A percentile compares a stretch with the other conserved stretches of the same genome.
phyloP scores from a whole-genome alignment of 2,888 invertebrate species.

The Andrena trimmerana region DNA sequence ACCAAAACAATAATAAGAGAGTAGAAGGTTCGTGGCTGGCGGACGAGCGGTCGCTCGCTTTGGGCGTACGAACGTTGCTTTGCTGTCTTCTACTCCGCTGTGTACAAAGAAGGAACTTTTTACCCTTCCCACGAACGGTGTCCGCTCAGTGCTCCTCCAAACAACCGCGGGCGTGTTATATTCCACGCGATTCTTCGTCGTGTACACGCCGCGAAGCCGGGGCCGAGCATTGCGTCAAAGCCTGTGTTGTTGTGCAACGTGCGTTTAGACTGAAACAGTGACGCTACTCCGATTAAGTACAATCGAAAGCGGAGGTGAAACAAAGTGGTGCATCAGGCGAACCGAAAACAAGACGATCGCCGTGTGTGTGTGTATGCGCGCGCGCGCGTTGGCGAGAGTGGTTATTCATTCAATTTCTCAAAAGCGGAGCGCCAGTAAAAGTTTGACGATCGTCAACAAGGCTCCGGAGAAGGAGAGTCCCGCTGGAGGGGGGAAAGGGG shows the following conservation, averaged over 20 bases:
- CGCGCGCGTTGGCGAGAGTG: conserved; percentile 16
- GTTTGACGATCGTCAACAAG: conserved; percentile 39
- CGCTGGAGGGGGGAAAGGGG: conserved; percentile 11
- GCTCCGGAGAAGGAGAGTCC: conserved; percentile 35
- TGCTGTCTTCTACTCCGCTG: neutral
- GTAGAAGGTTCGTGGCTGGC: conserved; percentile 79
- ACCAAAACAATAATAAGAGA: conserved; percentile 85
- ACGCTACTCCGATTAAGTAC: neutral
- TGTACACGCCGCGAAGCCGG: conserved; percentile 8
- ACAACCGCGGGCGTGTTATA: neutral
- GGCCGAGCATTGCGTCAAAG: conserved; percentile 42
- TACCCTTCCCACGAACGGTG: neutral
- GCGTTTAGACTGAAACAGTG: conserved; percentile 11
- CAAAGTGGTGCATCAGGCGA: neutral
- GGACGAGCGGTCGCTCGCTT: conserved; percentile 64
- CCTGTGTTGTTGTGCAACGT: conserved; percentile 56
- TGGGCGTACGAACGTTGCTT: conserved; percentile 38
- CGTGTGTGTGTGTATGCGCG: neutral
- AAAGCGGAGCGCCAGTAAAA: conserved; percentile 36
- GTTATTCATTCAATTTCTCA: conserved; percentile 66
- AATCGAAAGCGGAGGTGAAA: conserved; percentile 18
- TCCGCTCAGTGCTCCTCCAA: neutral
- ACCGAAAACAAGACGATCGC: conserved; percentile 3
- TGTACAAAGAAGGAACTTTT: neutral
- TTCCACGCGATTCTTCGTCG: neutral